phyloP scores from a whole-genome alignment of 1,140 invertebrate species.

The Brachionus manjavacas region DNA sequence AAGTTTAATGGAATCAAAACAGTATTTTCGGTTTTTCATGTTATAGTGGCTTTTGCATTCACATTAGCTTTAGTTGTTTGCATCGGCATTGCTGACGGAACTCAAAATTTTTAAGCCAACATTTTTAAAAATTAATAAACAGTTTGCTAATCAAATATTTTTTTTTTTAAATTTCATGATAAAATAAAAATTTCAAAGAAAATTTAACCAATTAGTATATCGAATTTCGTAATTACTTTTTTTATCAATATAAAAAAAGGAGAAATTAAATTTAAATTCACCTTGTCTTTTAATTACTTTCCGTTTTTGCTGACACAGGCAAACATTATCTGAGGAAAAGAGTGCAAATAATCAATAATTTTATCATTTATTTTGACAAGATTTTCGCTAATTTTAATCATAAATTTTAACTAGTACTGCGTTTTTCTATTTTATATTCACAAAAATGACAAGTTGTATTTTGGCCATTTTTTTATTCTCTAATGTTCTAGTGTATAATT shows the following conservation, averaged over 20 bases:
- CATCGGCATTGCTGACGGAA: slow-evolving; percentile 30
- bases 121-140: background rate
- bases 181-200: background rate
- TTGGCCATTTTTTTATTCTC: background rate
- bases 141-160: slow-evolving; percentile 4
- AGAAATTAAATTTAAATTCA: background rate
- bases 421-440: background rate
- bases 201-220: slow-evolving; percentile 11
- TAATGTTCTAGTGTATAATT: background rate
- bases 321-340: background rate
- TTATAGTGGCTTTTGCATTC: background rate
- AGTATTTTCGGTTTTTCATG: background rate
- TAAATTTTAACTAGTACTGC: background rate
- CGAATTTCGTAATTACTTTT: background rate
- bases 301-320: background rate
- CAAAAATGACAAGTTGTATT: background rate
- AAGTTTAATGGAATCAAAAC: background rate
- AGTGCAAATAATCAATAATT: background rate
- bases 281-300: slow-evolving; percentile 4
- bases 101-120: background rate
- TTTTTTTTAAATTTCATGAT: background rate
- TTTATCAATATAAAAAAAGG: background rate
- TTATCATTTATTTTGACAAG: background rate
- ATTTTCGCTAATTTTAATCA: background rate
- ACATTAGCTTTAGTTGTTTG: slow-evolving; percentile 13